phyloP scores from a whole-genome alignment of 2,888 invertebrate genomes.

The Yponomeuta evonymella region DNA sequence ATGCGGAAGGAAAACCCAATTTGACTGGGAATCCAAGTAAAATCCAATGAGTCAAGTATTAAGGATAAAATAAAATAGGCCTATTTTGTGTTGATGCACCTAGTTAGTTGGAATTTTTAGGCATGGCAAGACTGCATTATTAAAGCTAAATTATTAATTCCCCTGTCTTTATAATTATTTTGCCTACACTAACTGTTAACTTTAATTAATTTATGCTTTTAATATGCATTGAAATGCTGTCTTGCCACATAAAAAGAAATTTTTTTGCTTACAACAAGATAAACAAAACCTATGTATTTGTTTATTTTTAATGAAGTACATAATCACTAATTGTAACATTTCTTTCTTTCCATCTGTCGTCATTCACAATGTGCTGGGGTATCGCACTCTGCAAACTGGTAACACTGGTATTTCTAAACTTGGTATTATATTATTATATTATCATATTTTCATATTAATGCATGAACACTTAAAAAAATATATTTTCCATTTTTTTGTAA shows the following conservation, averaged over 20 bases:
- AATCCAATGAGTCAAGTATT: too few species aligned
- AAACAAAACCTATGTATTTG: not conserved
- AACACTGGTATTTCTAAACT: conserved; percentile 68
- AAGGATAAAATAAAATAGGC: not conserved
- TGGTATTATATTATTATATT: conserved; percentile 35
- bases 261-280: too few species aligned
- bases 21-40: too few species aligned
- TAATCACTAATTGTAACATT: conserved; percentile 22
- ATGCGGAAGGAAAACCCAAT: too few species aligned
- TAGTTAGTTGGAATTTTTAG: conserved; percentile 2
- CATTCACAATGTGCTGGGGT: conserved; percentile 70
- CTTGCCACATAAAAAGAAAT: conserved; percentile 37
- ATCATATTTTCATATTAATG: conserved; percentile 3
- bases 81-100: not conserved
- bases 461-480: conserved; percentile 10
- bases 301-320: not conserved
- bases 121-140: conserved; percentile 56
- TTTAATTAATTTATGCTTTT: not conserved
- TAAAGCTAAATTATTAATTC: conserved; percentile 23
- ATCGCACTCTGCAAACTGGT: conserved; percentile 74
- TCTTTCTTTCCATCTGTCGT: conserved; percentile 68
- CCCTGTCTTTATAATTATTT: conserved; percentile 18
- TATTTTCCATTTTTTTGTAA: conserved; percentile 23
- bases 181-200: not conserved
- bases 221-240: conserved; percentile 43